Base-by-base conservation (phyloP, 2,888 invertebrate genomes). In the Aplocera efformata region DNA sequence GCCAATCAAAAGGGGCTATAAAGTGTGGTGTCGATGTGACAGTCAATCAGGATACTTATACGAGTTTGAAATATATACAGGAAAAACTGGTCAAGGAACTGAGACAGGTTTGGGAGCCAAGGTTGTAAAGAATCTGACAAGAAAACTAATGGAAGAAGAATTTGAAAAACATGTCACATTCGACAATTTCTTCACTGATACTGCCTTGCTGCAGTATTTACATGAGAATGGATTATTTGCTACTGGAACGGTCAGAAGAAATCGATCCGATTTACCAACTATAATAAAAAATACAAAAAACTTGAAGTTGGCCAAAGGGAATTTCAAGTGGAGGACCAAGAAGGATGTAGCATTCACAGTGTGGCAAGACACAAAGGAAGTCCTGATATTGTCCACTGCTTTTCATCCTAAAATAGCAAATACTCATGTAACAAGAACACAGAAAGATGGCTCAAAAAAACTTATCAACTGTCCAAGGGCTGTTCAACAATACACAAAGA, bases 361-460 rank as follows among this genome's bases (percentile, higher is more conserved):
- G 21, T 61, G 60, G 61, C 47, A 58, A 48, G 60, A 64, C 36
- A 63, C 49, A 7, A 57, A 62, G 48, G 51, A 58, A 7, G 58
- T 58, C 5, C 9, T 48, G 20, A 10, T 65, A 3, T 25, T 62
- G 30, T 56, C 49, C n/a, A 63, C 41, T 46, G 58, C 60, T 11
- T 61, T 58, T 38, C 57, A 63, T 48, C 58, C 58, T 23, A 58
- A 56, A 48, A 29, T 47, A 4, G 46, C 43, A 31, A 26, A 31
- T 42, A 58, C 52, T 1, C n/a, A 13, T 44, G 45, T 56, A 11
- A 11, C 35, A 34, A 40, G 54, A 38, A 59, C 46, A 25, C 40
- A 49, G 34, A 55, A 51, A 42, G 48, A 61, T 30, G 51, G 53
- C 31, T 27, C 46, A 8, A 60, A 36, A 32, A 17, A 36, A 29